Conservation (phyloP, 2,888 invertebrate species). For the Acanthacorydalis orientalis region DNA sequence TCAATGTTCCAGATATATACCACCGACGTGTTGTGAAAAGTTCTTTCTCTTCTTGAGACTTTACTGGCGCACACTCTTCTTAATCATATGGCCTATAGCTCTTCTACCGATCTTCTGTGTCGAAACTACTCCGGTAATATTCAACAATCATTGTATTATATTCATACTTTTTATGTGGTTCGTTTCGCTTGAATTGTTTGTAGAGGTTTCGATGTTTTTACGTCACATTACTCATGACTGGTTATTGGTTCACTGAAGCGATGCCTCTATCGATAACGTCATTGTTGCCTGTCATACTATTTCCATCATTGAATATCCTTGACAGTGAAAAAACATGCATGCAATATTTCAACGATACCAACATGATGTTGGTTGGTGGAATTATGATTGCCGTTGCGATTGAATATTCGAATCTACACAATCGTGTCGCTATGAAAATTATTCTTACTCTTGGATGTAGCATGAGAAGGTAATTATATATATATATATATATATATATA, state of each 20-base stretch:
- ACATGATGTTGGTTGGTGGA: conserved; percentile 80
- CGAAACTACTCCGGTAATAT: too few species aligned
- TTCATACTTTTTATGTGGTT: conserved; percentile 1
- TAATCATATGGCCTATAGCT: too few species aligned
- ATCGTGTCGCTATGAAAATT: conserved; percentile 69
- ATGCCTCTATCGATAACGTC: conserved; percentile 23
- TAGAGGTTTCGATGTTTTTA: conserved; percentile 21
- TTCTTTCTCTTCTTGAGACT: too few species aligned
- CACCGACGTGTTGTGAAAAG: too few species aligned
- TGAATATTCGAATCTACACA: conserved; percentile 77
- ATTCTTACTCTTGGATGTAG: conserved; percentile 63
- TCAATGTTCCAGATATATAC: too few species aligned
- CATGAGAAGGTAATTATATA: conserved; percentile 40
- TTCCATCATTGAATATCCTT: conserved; percentile 21
- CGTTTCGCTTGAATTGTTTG: not conserved
- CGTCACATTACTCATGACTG: conserved; percentile 21
- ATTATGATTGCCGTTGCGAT: conserved; percentile 81
- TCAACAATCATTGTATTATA: too few species aligned
- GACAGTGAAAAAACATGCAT: conserved; percentile 14
- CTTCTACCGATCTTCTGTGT: too few species aligned
- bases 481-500: too few species aligned
- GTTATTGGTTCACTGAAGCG: conserved; percentile 25
- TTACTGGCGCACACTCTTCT: too few species aligned
- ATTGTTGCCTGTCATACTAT: conserved; percentile 22
- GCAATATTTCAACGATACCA: conserved; percentile 44